These are phyloP conservation scores for Prosapia bicincta DNA, from an alignment of 2,888 invertebrate species.

Conservation along the genomic window DNA sequence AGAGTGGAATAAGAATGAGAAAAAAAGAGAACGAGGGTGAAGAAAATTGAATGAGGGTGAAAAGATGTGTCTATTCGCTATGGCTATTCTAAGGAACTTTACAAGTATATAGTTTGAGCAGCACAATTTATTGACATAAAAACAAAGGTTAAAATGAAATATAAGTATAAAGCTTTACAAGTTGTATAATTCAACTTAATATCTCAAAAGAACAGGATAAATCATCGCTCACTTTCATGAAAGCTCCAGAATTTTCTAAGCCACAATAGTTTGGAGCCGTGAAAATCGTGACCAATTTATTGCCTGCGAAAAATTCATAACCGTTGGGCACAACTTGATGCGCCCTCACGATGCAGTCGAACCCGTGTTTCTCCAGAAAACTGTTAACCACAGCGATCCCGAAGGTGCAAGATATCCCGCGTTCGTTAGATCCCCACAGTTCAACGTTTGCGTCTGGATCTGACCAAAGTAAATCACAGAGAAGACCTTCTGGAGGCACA, in stretches of 20 bases:
- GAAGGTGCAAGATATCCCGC: constrained; percentile 61
- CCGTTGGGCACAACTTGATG: not conserved
- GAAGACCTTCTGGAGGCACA: constrained; percentile 55
- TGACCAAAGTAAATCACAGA: constrained; percentile 58
- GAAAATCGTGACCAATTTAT: constrained; percentile 30
- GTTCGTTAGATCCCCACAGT: constrained; percentile 62
- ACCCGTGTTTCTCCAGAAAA: not conserved
- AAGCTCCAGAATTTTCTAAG: not conserved
- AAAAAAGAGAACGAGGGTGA: no score
- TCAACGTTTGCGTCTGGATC: constrained; percentile 41
- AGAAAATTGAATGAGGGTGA: no score
- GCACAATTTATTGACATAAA: no score
- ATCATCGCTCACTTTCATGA: not conserved
- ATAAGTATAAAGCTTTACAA: no score
- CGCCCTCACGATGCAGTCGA: not conserved
- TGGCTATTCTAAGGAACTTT: no score
- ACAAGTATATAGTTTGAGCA: no score
- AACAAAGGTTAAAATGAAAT: no score
- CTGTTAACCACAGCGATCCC: constrained; percentile 45
- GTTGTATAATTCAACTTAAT: no score
- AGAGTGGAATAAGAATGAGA: no score
- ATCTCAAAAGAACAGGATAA: not conserved
- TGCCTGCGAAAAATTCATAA: constrained; percentile 28
- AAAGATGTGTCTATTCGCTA: no score
- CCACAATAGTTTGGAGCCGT: not conserved